Evolutionary conservation across 2,888 invertebrate genomes (phyloP).

Genomic region (Nomada flava): DNA sequence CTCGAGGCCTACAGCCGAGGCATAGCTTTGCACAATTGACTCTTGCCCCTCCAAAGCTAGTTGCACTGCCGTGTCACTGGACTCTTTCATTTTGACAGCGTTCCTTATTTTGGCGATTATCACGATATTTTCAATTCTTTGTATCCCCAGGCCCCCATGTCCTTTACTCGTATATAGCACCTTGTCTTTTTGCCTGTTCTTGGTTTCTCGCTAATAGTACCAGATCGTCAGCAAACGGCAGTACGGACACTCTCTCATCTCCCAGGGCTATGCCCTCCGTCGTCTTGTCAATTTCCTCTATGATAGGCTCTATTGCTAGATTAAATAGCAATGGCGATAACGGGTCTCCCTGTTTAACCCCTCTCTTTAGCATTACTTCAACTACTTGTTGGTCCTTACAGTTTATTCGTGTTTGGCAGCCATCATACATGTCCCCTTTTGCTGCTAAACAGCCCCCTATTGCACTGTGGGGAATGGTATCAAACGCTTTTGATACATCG

Average conservation of each 20-base stretch:
- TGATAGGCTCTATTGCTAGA: neutral
- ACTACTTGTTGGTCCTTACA: neutral
- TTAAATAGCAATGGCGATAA: constrained; percentile 37
- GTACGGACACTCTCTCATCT: neutral
- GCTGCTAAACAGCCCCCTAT: neutral
- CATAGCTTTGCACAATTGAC: neutral
- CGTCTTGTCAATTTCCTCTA: neutral
- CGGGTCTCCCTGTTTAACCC: constrained; percentile 85
- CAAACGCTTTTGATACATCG: neutral
- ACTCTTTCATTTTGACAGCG: too few species aligned
- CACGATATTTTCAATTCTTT: too few species aligned
- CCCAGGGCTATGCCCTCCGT: neutral
- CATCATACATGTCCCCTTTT: constrained; percentile 3
- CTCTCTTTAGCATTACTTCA: constrained; percentile 62
- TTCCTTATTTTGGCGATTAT: too few species aligned
- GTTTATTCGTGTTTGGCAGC: neutral
- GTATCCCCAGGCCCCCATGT: too few species aligned
- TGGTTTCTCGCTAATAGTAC: neutral
- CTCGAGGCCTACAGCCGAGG: neutral
- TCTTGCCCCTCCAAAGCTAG: too few species aligned
- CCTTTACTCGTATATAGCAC: too few species aligned
- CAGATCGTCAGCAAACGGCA: neutral
- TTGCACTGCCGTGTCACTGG: too few species aligned
- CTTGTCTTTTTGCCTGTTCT: neutral
- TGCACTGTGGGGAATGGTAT: neutral